These are phyloP conservation scores for Pinctada fucata DNA, from an alignment of 2,888 invertebrate species.

Conservation along the genomic window DNA sequence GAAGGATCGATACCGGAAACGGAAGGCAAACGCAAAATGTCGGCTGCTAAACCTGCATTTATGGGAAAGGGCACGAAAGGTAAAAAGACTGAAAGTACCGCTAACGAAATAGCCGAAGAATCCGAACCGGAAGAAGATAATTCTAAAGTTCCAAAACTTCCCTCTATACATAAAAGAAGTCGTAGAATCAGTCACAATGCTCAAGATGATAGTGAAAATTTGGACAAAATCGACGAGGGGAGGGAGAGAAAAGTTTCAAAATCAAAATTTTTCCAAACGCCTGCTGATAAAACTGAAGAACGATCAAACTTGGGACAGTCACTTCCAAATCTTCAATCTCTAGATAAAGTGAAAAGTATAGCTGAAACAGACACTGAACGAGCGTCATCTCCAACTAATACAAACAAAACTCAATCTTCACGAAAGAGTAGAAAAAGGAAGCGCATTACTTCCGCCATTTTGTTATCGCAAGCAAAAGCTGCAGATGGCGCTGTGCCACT, in stretches of 20 bases:
- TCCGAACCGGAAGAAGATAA: constrained; percentile 19
- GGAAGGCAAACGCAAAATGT: constrained; percentile 9
- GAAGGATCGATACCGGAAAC: constrained; percentile 7
- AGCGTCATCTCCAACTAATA: constrained; percentile 20
- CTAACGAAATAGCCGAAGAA: neutral
- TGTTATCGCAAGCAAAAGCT: constrained; percentile 61
- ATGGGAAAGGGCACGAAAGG: constrained; percentile 2
- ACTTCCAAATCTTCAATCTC: constrained; percentile 14
- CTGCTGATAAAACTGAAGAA: constrained; percentile 24
- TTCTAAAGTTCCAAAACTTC: constrained; percentile 41
- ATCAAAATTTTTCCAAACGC: constrained; percentile 30
- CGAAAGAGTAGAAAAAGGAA: constrained; percentile 42
- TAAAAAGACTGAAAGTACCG: neutral
- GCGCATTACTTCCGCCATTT: constrained; percentile 54
- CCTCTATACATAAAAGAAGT: constrained; percentile 42
- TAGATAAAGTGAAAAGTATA: constrained; percentile 23
- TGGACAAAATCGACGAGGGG: constrained; percentile 28
- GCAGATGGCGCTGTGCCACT: constrained; percentile 68
- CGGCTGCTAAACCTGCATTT: constrained; percentile 34
- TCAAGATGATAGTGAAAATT: constrained; percentile 39
- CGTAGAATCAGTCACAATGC: constrained; percentile 28
- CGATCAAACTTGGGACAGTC: constrained; percentile 37
- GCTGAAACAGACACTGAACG: constrained; percentile 17
- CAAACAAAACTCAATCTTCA: constrained; percentile 19
- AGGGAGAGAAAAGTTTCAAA: constrained; percentile 21